Evolutionary conservation across 1,140 invertebrate species (phyloP).

Genomic region (Cecropterus lyciades): DNA sequence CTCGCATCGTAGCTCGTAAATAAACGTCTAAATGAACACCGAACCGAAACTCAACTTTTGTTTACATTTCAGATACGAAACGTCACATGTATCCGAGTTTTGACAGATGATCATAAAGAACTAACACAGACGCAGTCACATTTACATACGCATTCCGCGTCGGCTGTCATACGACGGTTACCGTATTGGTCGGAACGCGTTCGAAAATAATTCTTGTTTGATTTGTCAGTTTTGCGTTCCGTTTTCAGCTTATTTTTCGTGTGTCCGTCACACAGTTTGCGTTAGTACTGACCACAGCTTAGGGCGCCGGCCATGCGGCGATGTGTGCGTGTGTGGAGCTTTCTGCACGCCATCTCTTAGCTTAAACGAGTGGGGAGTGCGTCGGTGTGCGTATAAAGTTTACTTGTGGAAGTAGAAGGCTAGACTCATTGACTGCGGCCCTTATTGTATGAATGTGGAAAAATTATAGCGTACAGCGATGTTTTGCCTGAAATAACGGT

Average conservation of each 20-base stretch:
- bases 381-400: slow-evolving; percentile 71
- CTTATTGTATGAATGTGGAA: slow-evolving; percentile 84
- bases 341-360: slow-evolving; percentile 81
- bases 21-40: slow-evolving; percentile 65
- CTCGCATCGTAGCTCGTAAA: slow-evolving; percentile 64
- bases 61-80: slow-evolving; percentile 80
- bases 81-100: slow-evolving; percentile 79
- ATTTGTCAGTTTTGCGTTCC: slow-evolving; percentile 66
- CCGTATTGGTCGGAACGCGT: slow-evolving; percentile 40
- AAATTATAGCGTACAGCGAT: slow-evolving; percentile 80
- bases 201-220: slow-evolving; percentile 48
- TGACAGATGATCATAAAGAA: slow-evolving; percentile 79
- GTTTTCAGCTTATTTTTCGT: slow-evolving; percentile 82
- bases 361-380: slow-evolving; percentile 74
- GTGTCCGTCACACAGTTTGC: slow-evolving; percentile 83
- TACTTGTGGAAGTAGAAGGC: slow-evolving; percentile 76
- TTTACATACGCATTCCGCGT: slow-evolving; percentile 63
- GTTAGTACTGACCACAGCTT: slow-evolving; percentile 82
- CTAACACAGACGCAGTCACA: slow-evolving; percentile 68
- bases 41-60: slow-evolving; percentile 68
- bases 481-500: slow-evolving; percentile 79
- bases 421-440: slow-evolving; percentile 83
- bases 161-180: slow-evolving; percentile 37
- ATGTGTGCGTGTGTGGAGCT: slow-evolving; percentile 79
- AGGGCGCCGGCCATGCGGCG: slow-evolving; percentile 77